These are phyloP conservation scores for Gymnorhina tibicen DNA, from an alignment of 2,113 vertebrate species.

Conservation along the genomic window DNA sequence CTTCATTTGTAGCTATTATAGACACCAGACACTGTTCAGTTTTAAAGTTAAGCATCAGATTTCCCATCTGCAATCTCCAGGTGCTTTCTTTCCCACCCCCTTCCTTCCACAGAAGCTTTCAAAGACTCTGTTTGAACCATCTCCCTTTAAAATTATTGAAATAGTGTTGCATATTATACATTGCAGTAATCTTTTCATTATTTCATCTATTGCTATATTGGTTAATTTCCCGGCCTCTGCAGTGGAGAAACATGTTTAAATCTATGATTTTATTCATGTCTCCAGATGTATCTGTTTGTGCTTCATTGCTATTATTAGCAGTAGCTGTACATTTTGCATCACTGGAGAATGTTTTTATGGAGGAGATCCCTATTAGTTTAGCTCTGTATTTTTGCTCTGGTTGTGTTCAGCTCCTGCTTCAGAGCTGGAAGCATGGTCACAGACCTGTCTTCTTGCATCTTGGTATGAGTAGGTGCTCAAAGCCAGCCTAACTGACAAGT, in stretches of 20 bases:
- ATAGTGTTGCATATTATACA: not conserved
- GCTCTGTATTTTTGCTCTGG: not conserved
- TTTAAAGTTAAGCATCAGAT: conserved; percentile 66
- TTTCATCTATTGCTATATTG: not conserved
- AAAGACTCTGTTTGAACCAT: not conserved
- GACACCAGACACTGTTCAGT: conserved; percentile 65
- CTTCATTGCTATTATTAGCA: not conserved
- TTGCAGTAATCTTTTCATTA: not conserved
- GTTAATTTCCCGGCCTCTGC: not conserved
- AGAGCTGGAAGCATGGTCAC: not conserved
- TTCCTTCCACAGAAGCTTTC: conserved; percentile 11
- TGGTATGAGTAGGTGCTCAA: not conserved
- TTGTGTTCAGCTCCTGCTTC: not conserved
- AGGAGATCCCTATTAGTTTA: not conserved
- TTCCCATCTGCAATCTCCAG: conserved; percentile 69
- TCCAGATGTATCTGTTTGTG: not conserved
- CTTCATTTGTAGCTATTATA: conserved; percentile 78
- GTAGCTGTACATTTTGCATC: not conserved
- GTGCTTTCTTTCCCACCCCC: not conserved
- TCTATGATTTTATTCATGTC: not conserved
- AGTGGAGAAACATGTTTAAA: not conserved
- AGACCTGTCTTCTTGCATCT: not conserved
- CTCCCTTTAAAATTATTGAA: not conserved
- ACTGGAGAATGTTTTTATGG: not conserved
- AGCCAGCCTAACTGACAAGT: not conserved